A percentile compares a stretch with the other conserved stretches of the same genome.
phyloP scores from a whole-genome alignment of 2,113 vertebrate genomes.

The Plecturocebus donacophilus region DNA sequence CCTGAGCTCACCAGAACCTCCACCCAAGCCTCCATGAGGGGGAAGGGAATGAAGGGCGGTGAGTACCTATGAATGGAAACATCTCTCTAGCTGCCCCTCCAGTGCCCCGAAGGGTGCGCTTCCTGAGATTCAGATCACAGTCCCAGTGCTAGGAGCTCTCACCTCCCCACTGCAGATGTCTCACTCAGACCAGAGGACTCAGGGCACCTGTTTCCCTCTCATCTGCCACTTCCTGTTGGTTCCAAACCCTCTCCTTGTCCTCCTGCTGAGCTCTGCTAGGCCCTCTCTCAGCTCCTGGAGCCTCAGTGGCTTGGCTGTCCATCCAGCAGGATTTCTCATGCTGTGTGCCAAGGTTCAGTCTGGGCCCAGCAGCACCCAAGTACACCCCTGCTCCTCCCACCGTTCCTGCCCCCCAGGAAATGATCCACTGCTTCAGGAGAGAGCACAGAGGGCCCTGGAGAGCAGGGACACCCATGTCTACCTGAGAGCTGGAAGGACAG shows the following conservation, averaged over 20 bases:
- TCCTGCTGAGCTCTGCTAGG: not conserved
- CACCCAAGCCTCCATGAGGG: not conserved
- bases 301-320: not conserved
- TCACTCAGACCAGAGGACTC: not conserved
- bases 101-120: fast-evolving
- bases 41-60: not conserved
- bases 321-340: not conserved
- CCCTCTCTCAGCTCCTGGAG: not conserved
- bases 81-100: conserved; percentile 38
- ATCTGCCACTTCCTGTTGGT: not conserved
- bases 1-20: not conserved
- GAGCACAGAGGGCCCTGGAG: not conserved
- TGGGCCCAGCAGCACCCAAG: not conserved
- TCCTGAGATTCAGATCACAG: not conserved
- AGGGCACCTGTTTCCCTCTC: not conserved
- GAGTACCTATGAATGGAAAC: not conserved
- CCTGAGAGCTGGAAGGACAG: not conserved
- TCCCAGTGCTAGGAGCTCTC: not conserved
- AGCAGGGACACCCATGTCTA: not conserved
- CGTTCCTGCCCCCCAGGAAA: not conserved
- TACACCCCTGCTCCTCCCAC: not conserved
- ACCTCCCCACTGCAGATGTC: not conserved
- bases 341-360: not conserved
- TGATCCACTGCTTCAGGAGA: not conserved
- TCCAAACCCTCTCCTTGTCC: not conserved